Evolutionary conservation across 2,888 invertebrate genomes (phyloP).

Genomic region (Idaea dimidiata): DNA sequence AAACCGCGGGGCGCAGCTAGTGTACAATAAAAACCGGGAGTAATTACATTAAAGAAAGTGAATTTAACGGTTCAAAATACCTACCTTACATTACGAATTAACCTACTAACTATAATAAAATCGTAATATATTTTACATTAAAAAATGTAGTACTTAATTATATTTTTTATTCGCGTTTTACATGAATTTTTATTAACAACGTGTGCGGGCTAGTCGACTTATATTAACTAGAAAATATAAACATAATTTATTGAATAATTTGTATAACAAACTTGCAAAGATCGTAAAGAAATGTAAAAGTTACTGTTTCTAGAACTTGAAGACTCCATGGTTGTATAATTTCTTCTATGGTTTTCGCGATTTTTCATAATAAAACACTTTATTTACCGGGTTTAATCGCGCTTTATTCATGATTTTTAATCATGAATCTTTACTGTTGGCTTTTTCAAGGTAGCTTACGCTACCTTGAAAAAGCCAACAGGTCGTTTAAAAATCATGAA

Average conservation of each 20-base stretch:
- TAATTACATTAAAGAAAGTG: neutral
- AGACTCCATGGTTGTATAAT: too few relatives aligned
- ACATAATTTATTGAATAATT: neutral
- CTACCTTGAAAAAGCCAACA: too few relatives aligned
- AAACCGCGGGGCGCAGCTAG: too few relatives aligned
- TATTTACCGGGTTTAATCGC: too few relatives aligned
- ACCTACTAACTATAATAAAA: neutral
- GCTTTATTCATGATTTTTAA: too few relatives aligned
- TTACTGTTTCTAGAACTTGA: too few relatives aligned
- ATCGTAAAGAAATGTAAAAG: neutral
- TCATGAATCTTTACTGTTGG: too few relatives aligned
- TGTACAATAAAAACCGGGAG: too few relatives aligned
- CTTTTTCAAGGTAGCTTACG: too few relatives aligned
- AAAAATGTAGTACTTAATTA: neutral
- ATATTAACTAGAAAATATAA: neutral
- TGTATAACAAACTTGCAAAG: neutral
- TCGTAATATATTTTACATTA: neutral
- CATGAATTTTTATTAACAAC: constrained; percentile 2
- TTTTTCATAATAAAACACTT: too few relatives aligned
- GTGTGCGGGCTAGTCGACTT: constrained; percentile 15
- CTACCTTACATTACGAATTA: neutral
- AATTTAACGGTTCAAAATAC: neutral
- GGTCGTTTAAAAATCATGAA: too few relatives aligned
- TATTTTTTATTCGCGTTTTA: constrained; percentile 1
- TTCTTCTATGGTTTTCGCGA: too few relatives aligned